Base-by-base conservation (phyloP, 2,113 vertebrate species). In the Pantherophis guttatus region DNA sequence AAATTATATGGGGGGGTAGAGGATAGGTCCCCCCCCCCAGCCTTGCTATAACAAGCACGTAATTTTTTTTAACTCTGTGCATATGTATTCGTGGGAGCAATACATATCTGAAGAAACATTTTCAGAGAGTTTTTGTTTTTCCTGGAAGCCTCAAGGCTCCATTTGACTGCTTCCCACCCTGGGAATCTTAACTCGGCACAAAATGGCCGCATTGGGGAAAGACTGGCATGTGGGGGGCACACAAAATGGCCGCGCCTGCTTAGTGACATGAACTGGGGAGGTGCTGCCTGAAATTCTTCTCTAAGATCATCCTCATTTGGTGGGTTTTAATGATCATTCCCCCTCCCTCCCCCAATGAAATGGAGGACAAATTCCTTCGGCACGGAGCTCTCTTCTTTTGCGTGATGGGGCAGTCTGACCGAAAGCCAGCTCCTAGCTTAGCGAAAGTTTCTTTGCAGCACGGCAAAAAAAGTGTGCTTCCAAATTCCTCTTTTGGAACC, bases 221-320 rank as follows among this genome's bases (percentile, higher is more conserved):
- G 94, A 90, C 89, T 94, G 92, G 88, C 88, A 62, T 21, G 88
- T 23, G 33, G 57, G n/a, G 88, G n/a, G 9, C 23, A 15, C 24
- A 97, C 95, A 97, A 98, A 97, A 98, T 98, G 97, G 97, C 97
- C 88, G 94, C 85, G 0, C 62, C 19, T 0, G 3, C 70, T 23
- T 26, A 1, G 1, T 86, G 19, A 94, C 39, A 2, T 57, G 93
- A 10, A 39, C 87, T 44, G 3, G 0, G 93, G 91, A 15, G 87
- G 95, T 55, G 88, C 75, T 86, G 92, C 85, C 85, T 75, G 58
- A 48, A 33, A 8, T 24, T 39, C 24, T 70, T 70, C 92, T 33
- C 24, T 59, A 0, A 26, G 0, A 33, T n/a, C 92, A 62, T n/a
- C 23, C 55, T 21, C 17, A 81, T 81, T 21, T 3, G 19, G 19